phyloP scores from a whole-genome alignment of 2,888 invertebrate species.

The Heliconius aoede region DNA sequence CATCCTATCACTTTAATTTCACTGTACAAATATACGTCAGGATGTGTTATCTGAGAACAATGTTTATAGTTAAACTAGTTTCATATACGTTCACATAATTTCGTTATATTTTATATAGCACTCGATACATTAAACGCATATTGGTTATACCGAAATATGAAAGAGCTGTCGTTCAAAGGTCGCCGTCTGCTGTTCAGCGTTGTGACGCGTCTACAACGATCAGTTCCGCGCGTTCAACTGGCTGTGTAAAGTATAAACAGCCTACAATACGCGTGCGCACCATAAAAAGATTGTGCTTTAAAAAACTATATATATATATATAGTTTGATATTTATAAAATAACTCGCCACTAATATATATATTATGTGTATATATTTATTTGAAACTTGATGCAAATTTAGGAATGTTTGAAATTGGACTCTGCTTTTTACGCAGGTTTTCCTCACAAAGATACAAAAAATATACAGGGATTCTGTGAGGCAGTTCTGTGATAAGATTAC shows the following conservation, averaged over 20 bases:
- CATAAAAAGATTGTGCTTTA: constrained; percentile 45
- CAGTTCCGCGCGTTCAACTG: constrained; percentile 65
- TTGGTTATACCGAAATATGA: background rate
- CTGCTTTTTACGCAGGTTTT: background rate
- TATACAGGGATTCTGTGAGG: background rate
- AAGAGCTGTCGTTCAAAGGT: constrained; percentile 52
- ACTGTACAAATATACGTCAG: constrained; percentile 70
- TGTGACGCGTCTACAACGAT: constrained; percentile 58
- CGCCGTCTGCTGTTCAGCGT: constrained; percentile 50
- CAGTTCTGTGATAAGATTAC: constrained; percentile 33
- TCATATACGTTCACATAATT: constrained; percentile 1
- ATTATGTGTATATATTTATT: background rate
- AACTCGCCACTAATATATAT: background rate
- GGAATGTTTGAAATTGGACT: background rate
- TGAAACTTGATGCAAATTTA: background rate
- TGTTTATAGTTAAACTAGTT: background rate
- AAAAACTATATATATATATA: constrained; percentile 46
- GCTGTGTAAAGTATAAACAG: constrained; percentile 39
- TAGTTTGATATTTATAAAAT: background rate
- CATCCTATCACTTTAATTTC: constrained; percentile 64
- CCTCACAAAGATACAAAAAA: background rate
- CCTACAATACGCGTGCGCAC: constrained; percentile 31
- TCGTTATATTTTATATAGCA: constrained; percentile 1
- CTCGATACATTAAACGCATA: background rate
- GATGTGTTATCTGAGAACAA: constrained; percentile 51